Percentiles rank a stretch among this genome's conserved stretches.
These are phyloP conservation scores for Eretmochelys imbricata DNA, from an alignment of 2,113 vertebrate species.

Conservation along the genomic window DNA sequence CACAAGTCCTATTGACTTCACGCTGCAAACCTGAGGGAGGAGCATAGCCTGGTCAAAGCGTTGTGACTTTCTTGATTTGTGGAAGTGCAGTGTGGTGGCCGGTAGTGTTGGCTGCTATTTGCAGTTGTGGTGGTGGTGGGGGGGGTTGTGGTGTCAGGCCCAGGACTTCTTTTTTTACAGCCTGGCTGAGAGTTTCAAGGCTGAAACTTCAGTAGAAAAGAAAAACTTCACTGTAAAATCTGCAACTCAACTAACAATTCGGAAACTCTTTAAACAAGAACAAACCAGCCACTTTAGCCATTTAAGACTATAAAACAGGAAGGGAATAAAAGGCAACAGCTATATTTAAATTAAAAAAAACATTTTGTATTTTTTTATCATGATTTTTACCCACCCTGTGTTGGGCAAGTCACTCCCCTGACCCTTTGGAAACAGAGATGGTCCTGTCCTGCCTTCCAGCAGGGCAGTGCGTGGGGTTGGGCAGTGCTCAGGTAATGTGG, in stretches of 20 bases:
- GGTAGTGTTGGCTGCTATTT: background rate
- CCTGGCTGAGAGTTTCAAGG: background rate
- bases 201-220: background rate
- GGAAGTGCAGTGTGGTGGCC: accelerated
- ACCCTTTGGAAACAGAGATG: background rate
- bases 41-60: too few species aligned
- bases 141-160: background rate
- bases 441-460: background rate
- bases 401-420: background rate
- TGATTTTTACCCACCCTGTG: background rate
- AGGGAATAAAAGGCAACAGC: background rate
- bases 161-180: too few species aligned
- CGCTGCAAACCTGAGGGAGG: background rate
- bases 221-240: background rate
- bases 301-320: background rate
- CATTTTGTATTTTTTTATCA: background rate
- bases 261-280: background rate
- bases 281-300: background rate
- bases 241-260: accelerated
- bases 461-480: too few species aligned
- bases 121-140: too few species aligned
- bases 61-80: background rate
- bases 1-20: background rate
- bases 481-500: too few species aligned
- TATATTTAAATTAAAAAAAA: background rate